A percentile compares a stretch with the other conserved stretches of the same genome.
These are phyloP conservation scores for Micropoecilia bifurca DNA, from an alignment of 2,797 vertebrate species.

Conservation along the genomic window DNA sequence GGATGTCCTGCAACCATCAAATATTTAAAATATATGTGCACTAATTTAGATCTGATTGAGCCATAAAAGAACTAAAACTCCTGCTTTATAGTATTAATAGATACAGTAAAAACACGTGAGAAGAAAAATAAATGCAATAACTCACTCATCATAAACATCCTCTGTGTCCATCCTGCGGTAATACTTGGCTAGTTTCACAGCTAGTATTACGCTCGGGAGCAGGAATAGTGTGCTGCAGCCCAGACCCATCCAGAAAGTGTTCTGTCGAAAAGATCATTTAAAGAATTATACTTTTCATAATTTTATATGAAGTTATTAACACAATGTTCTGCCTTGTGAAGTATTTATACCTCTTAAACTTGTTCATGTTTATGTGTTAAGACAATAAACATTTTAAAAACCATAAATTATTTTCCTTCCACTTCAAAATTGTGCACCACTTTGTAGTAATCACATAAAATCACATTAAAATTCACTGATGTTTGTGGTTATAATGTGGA, in stretches of 20 bases:
- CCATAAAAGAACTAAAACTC: not conserved
- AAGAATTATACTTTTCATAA: not conserved
- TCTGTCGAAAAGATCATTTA: conserved; percentile 74
- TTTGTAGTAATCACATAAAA: not conserved
- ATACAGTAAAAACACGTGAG: not conserved
- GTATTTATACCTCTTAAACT: not conserved
- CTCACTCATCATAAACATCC: conserved; percentile 97
- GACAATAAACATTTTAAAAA: not conserved
- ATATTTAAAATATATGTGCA: not conserved
- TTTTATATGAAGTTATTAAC: not conserved
- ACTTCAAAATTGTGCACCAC: not conserved
- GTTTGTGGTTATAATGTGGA: not conserved
- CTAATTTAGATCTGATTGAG: conserved; percentile 1
- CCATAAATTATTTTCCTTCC: not conserved
- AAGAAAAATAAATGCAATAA: conserved; percentile 34
- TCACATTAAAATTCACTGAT: not conserved
- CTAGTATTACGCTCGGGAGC: conserved; percentile 92
- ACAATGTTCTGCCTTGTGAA: not conserved
- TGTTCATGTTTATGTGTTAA: not conserved
- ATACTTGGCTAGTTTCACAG: conserved; percentile 93
- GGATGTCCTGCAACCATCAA: conserved; percentile 43
- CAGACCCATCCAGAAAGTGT: conserved; percentile 96
- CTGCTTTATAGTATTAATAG: not conserved
- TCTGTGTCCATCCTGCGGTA: conserved; percentile 98
- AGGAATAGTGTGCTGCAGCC: conserved; percentile 89